Conservation (phyloP, 1,140 invertebrate genomes). For the Amphibalanus amphitrite region DNA sequence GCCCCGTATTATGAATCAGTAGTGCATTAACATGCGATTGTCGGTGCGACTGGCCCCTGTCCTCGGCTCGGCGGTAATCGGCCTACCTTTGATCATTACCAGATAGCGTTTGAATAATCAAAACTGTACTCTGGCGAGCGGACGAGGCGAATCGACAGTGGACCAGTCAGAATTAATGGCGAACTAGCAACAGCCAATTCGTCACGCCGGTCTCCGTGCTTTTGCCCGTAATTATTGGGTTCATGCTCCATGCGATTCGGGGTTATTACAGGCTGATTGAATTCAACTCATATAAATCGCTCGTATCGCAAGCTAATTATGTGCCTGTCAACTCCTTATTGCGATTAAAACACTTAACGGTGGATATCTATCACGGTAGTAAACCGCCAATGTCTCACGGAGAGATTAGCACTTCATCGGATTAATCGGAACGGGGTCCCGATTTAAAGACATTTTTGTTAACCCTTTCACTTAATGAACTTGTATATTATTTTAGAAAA, state of each 20-base stretch:
- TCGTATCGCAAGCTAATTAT: background rate
- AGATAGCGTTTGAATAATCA: background rate
- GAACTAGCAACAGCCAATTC: background rate
- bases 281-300: background rate
- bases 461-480: too few relatives aligned
- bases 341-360: background rate
- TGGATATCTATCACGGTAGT: too few relatives aligned
- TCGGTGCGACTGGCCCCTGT: background rate
- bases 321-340: background rate
- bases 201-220: background rate
- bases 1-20: background rate
- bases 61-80: background rate
- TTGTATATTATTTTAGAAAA: too few relatives aligned
- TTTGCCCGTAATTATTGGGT: background rate
- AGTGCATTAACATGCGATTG: background rate
- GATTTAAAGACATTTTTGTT: too few relatives aligned
- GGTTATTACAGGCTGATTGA: background rate
- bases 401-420: too few relatives aligned
- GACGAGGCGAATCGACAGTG: too few relatives aligned
- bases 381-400: too few relatives aligned
- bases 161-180: too few relatives aligned
- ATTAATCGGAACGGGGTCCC: too few relatives aligned
- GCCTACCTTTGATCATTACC: background rate
- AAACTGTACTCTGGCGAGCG: too few relatives aligned
- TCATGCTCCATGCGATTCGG: too few relatives aligned